Conservation (phyloP, 1,140 invertebrate genomes). For the Sminthurinus signatus region DNA sequence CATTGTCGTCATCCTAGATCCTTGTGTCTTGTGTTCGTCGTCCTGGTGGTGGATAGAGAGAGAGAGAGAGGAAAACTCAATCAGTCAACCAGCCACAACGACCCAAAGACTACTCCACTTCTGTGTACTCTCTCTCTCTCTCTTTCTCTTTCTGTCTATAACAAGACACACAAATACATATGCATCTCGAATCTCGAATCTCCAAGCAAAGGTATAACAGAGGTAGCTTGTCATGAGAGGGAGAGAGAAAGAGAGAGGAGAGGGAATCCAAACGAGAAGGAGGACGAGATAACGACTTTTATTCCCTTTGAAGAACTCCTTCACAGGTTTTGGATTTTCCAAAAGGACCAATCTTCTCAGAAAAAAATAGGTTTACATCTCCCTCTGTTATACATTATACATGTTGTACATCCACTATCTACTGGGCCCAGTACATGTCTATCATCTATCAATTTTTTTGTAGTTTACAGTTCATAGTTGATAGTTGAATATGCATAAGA, state of each 20-base stretch:
- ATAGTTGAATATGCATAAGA: too few relatives aligned
- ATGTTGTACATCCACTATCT: neutral
- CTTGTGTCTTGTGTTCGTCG: neutral
- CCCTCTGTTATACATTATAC: neutral
- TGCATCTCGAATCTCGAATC: neutral
- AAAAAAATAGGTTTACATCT: neutral
- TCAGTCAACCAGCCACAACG: neutral
- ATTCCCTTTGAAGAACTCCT: slow-evolving; percentile 19
- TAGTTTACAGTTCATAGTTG: too few relatives aligned
- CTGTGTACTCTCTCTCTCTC: too few relatives aligned
- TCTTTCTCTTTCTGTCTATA: neutral
- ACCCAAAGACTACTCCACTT: too few relatives aligned
- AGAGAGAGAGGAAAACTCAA: neutral
- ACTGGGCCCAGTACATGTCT: too few relatives aligned
- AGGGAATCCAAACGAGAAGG: slow-evolving; percentile 33
- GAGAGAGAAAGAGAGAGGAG: slow-evolving; percentile 40
- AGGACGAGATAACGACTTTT: slow-evolving; percentile 24
- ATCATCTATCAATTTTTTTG: too few relatives aligned
- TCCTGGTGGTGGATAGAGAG: neutral
- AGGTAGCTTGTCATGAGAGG: neutral
- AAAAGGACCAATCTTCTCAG: slow-evolving; percentile 21
- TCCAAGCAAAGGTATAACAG: neutral
- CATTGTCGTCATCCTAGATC: neutral
- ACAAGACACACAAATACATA: neutral
- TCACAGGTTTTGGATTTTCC: slow-evolving; percentile 19